Evolutionary conservation across 2,888 invertebrate genomes (phyloP).

Genomic region (Aphodius sticticus): DNA sequence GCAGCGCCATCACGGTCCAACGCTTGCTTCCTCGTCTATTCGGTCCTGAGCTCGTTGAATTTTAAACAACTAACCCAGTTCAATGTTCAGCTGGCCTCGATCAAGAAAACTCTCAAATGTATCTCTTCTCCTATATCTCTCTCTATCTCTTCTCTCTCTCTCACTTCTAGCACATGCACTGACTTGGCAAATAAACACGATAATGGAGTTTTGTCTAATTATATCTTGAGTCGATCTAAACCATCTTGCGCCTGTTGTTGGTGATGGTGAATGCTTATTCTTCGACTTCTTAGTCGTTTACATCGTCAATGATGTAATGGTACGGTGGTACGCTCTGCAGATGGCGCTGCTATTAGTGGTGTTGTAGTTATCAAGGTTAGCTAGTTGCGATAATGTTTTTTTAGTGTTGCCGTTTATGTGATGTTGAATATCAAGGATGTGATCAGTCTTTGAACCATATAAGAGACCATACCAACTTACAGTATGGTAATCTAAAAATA

Average conservation of each 20-base stretch:
- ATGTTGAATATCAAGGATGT: background rate
- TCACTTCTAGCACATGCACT: background rate
- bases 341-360: background rate
- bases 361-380: background rate
- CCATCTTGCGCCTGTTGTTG: background rate
- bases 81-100: conserved; percentile 16
- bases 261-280: background rate
- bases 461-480: no score
- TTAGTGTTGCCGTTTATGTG: background rate
- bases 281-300: background rate
- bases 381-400: background rate
- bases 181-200: background rate
- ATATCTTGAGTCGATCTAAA: background rate
- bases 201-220: background rate
- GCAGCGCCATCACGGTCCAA: conserved; percentile 9
- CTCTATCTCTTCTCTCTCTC: no score
- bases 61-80: conserved; percentile 33
- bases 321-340: background rate
- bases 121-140: background rate
- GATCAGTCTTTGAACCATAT: no score
- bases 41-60: conserved; percentile 24
- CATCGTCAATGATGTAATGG: background rate
- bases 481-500: no score
- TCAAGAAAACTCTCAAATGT: background rate
- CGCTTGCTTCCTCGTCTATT: conserved; percentile 24